phyloP scores from a whole-genome alignment of 2,888 invertebrate species.

The Theretra japonica region DNA sequence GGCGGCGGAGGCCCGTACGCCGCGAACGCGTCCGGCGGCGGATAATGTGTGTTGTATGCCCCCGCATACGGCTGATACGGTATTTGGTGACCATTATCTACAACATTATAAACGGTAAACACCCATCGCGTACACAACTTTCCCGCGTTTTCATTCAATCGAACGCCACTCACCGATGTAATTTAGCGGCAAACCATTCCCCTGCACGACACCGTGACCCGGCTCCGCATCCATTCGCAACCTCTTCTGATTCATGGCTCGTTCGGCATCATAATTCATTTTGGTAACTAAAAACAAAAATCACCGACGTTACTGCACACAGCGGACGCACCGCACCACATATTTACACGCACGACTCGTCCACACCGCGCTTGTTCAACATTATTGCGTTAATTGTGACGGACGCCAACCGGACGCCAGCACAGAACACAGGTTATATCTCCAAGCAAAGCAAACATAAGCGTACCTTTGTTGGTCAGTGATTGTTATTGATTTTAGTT shows the following conservation, averaged over 20 bases:
- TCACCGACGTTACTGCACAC: conserved; percentile 54
- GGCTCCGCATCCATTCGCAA: conserved; percentile 83
- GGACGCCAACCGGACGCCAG: conserved; percentile 85
- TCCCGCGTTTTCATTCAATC: conserved; percentile 44
- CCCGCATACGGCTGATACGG: conserved; percentile 81
- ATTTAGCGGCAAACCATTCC: conserved; percentile 82
- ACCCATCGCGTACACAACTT: conserved; percentile 34
- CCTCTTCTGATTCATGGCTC: conserved; percentile 83
- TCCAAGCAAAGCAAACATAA: conserved; percentile 80
- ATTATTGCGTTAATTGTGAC: conserved; percentile 74
- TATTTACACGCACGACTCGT: conserved; percentile 54
- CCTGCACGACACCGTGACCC: conserved; percentile 81
- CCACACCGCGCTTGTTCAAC: conserved; percentile 60
- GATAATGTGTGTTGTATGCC: conserved; percentile 82
- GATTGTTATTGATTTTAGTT: conserved; percentile 85
- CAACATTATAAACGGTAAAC: conserved; percentile 25
- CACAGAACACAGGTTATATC: conserved; percentile 83
- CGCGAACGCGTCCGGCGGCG: conserved; percentile 79
- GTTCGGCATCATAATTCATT: conserved; percentile 83
- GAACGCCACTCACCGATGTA: conserved; percentile 73
- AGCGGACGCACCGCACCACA: conserved; percentile 54
- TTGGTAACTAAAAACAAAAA: conserved; percentile 80
- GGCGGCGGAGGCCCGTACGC: conserved; percentile 80
- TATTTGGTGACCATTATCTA: conserved; percentile 83
- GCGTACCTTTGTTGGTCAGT: conserved; percentile 85